Base-by-base conservation (phyloP, 1,140 invertebrate species). In the Nilaparvata lugens region DNA sequence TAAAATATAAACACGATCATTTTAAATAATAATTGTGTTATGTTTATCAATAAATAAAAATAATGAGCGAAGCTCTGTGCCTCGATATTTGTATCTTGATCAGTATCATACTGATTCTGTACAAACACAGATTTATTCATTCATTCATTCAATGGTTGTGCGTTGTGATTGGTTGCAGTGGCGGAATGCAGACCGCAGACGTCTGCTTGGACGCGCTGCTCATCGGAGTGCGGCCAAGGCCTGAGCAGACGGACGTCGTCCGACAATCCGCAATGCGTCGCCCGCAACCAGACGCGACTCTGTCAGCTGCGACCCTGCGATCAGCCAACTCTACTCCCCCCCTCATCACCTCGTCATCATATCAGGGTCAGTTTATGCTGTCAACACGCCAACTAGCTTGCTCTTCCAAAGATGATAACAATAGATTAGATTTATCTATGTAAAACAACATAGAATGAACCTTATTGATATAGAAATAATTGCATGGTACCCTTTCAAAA, bases 131-230 rank as follows among this genome's bases (percentile, higher is more conserved):
- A 52, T 52, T 52, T 28, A n/a, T 28, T 6, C 53, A 35, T 6
- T 35, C 38, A 28, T 56, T 28, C 11, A n/a, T 35, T n/a, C n/a
- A n/a, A n/a, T n/a, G n/a, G n/a, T n/a, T n/a, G n/a, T n/a, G n/a
- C n/a, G n/a, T n/a, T n/a, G n/a, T n/a, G n/a, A 1, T 60, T 24
- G 43, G 31, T 62, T 67, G 2, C 66, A 77, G 76, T 75, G 38
- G 45, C 40, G 38, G 25, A 21, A 53, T 43, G 52, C 51, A 28
- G n/a, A 13, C 23, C 71, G 59, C 70, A 73, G 59, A 74, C 75
- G 35, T 79, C 79, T 5, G 74, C 78, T 31, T 87, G 85, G 85
- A 79, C 79, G 4, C 66, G 72, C 2, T 87, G 85, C 69, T 83
- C 82, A 9, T 74, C 72, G 6, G 69, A 71, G 5, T 87, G 85